Evolutionary conservation across 2,888 invertebrate species (phyloP), one percentile per base, ranked within the genome.

Genomic region (Coelopa pilipes): DNA sequence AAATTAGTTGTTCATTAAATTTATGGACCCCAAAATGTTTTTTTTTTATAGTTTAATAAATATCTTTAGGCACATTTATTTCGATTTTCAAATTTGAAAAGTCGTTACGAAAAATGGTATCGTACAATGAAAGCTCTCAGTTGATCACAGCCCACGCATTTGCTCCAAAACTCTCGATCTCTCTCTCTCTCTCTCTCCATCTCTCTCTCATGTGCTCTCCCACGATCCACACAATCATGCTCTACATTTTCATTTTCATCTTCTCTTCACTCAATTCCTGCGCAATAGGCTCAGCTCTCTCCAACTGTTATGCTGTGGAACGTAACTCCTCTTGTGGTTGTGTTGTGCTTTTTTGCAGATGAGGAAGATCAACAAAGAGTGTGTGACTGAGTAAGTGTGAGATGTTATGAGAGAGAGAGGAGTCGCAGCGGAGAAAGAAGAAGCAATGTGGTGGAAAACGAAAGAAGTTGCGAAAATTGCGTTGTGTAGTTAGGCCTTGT

Each of bases 361-460:
- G 62, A 7, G 45, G 7, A 21, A 34, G 60, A 60, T 60, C 60
- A 34, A 60, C 60, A 60, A 11, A 17, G 19, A 60, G 15, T 13
- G 24, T 24, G 24, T 1, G 11, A 47, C 3, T 11, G 11, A 49
- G n/a, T 10, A 10, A 66, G n/a, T n/a, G 17, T 5, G 49, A 66
- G 49, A 47, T 49, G 69, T 74, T 62, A 68, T 50, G 24, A 50
- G 50, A 21, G 13, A 34, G 34, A 34, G 34, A 34, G 34, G 34
- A 34, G 7, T 34, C 34, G 34, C 2, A 34, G 34, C 34, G 7
- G 34, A 34, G 34, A 34, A 34, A 34, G 34, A 34, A 34, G 34
- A 34, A 34, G n/a, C n/a, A n/a, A 4, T 34, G 34, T 7, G 34
- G 7, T 34, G 34, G 34, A 34, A 34, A 34, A 34, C 34, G 34